Conservation (phyloP, 2,797 vertebrate genomes). For the Aulostomus chinensis region DNA sequence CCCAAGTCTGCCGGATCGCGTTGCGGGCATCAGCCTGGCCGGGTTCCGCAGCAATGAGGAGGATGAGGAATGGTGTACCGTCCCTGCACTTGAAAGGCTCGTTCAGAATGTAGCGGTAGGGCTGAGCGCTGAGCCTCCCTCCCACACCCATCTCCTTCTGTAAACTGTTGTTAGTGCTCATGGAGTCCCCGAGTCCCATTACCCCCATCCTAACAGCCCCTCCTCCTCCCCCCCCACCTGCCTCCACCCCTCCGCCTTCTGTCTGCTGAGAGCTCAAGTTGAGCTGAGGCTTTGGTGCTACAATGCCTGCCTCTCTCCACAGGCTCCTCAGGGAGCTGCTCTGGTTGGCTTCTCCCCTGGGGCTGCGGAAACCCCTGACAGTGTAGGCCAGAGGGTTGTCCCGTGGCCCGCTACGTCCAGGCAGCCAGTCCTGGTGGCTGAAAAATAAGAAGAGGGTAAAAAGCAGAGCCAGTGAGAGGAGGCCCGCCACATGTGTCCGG, state of each 20-base stretch:
- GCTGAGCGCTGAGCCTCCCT: constrained; percentile 84
- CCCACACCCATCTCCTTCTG: constrained; percentile 90
- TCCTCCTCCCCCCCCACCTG: constrained; percentile 63
- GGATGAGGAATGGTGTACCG: constrained; percentile 88
- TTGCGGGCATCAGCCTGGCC: constrained; percentile 89
- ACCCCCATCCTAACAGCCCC: constrained; percentile 69
- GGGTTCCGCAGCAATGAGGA: constrained; percentile 93
- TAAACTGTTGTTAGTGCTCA: constrained; percentile 92
- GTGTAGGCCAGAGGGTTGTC: constrained; percentile 93
- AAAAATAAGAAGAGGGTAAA: constrained; percentile 93
- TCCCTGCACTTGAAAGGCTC: constrained; percentile 92
- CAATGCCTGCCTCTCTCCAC: constrained; percentile 86
- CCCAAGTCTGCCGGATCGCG: constrained; percentile 97
- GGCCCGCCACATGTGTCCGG: constrained; percentile 90
- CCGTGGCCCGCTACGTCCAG: constrained; percentile 86
- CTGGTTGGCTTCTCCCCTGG: constrained; percentile 89
- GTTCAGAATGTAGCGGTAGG: constrained; percentile 92
- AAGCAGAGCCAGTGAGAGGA: constrained; percentile 90
- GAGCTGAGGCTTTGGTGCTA: constrained; percentile 83
- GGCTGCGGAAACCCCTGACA: constrained; percentile 87
- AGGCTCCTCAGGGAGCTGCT: constrained; percentile 83
- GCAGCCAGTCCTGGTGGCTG: constrained; percentile 93
- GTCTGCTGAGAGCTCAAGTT: constrained; percentile 87
- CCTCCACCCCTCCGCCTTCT: constrained; percentile 77
- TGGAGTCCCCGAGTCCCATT: constrained; percentile 90